Evolutionary conservation across 2,888 invertebrate genomes (phyloP).

Genomic region (Diabrotica balteata): DNA sequence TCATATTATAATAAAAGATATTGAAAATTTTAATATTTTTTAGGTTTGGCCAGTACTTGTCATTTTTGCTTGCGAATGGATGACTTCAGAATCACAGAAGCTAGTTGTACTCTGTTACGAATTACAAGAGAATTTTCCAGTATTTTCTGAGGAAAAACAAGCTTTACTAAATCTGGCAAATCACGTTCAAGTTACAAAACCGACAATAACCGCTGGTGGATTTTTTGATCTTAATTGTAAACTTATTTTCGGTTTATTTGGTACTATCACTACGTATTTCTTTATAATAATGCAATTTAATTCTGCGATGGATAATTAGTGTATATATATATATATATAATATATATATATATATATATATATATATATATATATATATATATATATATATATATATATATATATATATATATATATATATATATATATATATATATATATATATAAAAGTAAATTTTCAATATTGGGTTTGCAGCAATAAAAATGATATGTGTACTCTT

Average conservation of each 20-base stretch:
- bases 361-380: too few species aligned
- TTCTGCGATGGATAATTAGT: not conserved
- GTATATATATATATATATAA: too few species aligned
- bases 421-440: too few species aligned
- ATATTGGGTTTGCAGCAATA: too few species aligned
- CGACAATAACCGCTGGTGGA: constrained; percentile 21
- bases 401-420: too few species aligned
- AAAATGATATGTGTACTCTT: too few species aligned
- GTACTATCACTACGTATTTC: constrained; percentile 29
- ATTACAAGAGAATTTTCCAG: constrained; percentile 27
- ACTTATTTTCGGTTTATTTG: constrained; percentile 23
- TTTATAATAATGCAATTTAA: constrained; percentile 31
- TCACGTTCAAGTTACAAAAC: constrained; percentile 23
- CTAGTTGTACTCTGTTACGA: constrained; percentile 27
- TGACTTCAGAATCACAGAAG: constrained; percentile 23
- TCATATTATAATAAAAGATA: too few species aligned
- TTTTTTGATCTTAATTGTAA: constrained; percentile 28
- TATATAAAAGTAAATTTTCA: too few species aligned
- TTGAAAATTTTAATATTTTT: constrained; percentile 4
- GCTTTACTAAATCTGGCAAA: constrained; percentile 27
- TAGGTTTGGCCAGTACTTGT: constrained; percentile 23
- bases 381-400: too few species aligned
- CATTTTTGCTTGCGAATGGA: constrained; percentile 30
- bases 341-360: too few species aligned
- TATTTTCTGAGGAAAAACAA: constrained; percentile 29